Percentiles rank a stretch among this genome's conserved stretches.
phyloP scores from a whole-genome alignment of 2,888 invertebrate species.

The Sisyra terminalis region DNA sequence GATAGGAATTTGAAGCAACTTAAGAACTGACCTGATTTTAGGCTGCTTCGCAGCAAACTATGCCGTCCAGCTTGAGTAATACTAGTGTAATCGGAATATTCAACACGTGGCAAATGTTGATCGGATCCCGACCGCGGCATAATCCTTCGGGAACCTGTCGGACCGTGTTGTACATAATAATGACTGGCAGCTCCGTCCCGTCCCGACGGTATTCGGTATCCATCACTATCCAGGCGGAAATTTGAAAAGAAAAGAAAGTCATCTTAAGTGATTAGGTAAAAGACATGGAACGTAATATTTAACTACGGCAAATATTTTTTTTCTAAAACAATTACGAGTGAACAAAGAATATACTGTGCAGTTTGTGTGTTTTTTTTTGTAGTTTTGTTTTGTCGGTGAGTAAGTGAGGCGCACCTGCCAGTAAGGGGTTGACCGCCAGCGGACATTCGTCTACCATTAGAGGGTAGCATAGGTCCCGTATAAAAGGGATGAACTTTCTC shows the following conservation, averaged over 20 bases:
- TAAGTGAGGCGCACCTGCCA: conserved; percentile 18
- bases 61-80: conserved; percentile 53
- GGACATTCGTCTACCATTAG: conserved; percentile 43
- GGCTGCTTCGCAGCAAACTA: conserved; percentile 63
- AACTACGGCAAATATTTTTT: too few relatives aligned
- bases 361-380: too few relatives aligned
- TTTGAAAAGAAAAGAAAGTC: too few relatives aligned
- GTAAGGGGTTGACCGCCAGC: conserved; percentile 39
- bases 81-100: conserved; percentile 69
- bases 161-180: conserved; percentile 32
- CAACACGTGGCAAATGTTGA: conserved; percentile 75
- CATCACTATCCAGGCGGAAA: too few relatives aligned
- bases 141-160: conserved; percentile 29
- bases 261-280: too few relatives aligned
- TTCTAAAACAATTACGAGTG: too few relatives aligned
- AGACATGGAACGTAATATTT: too few relatives aligned
- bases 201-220: conserved; percentile 1
- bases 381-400: too few relatives aligned
- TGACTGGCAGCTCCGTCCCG: conserved; percentile 14
- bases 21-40: conserved; percentile 47
- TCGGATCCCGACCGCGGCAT: conserved; percentile 84
- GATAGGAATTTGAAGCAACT: too few relatives aligned
- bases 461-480: conserved; percentile 32
- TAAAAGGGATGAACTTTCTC: conserved; percentile 87
- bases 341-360: too few relatives aligned